Conservation (phyloP, 2,113 vertebrate species). For the Corythaixoides concolor region DNA sequence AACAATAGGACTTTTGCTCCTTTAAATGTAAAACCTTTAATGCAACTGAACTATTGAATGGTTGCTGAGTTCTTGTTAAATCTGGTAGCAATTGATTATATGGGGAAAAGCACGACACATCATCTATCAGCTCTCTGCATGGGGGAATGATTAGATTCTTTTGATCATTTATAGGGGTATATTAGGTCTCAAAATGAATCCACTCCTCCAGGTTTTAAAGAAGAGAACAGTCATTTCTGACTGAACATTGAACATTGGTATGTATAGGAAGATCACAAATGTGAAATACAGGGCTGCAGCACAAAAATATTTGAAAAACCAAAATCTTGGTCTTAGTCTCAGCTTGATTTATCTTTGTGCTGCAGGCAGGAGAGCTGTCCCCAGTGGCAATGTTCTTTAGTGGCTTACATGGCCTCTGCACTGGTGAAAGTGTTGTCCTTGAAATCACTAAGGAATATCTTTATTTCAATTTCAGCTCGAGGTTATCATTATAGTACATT, state of each 20-base stretch:
- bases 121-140: conserved; percentile 29
- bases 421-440: conserved; percentile 55
- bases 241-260: neutral
- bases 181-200: conserved; percentile 37
- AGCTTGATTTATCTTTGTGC: conserved; percentile 53
- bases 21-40: neutral
- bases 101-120: neutral
- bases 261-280: neutral
- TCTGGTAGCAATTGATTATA: conserved; percentile 5
- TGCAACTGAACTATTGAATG: neutral
- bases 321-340: conserved; percentile 27
- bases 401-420: conserved; percentile 26
- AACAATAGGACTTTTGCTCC: neutral
- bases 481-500: conserved; percentile 64
- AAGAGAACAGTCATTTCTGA: neutral
- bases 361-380: conserved; percentile 37
- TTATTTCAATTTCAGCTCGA: conserved; percentile 66
- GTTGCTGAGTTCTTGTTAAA: neutral
- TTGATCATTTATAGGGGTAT: conserved; percentile 11
- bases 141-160: conserved; percentile 30
- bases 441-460: conserved; percentile 50
- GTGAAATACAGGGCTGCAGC: neutral
- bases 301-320: conserved; percentile 28
- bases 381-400: conserved; percentile 30
- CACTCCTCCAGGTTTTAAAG: conserved; percentile 24